Evolutionary conservation across 2,797 vertebrate species (phyloP), one percentile per base, ranked within the genome.

Genomic region (Coilia nasus): DNA sequence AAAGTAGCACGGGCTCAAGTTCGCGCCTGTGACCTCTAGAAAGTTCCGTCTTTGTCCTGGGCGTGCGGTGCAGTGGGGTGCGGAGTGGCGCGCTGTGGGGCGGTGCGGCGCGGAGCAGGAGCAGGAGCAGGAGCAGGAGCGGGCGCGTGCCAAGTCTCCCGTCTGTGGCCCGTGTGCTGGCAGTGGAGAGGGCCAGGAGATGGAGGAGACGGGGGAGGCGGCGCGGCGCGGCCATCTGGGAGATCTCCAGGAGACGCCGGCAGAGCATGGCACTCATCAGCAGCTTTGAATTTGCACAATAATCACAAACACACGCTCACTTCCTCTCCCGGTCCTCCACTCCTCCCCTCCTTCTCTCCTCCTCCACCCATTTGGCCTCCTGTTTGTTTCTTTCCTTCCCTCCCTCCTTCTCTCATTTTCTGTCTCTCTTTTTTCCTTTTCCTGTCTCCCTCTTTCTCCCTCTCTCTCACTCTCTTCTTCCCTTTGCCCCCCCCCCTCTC

Each of bases 201-300:
- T 81, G 82, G 89, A 90, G 90, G 83, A 90, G 94, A 92, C 9
- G 50, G 1, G 50, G 50, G 7, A 1, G 50, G 50, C 2, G 14
- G 7, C 2, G 50, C 92, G 91, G 93, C 86, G 87, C 80, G 92
- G 93, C 95, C 95, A 96, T 95, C 94, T 96, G 95, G 95, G 94
- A 92, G 94, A 93, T 91, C 94, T 94, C 94, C 95, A 93, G 93
- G 93, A 94, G 90, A 95, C 89, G 85, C 89, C 87, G 88, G 89
- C 92, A 94, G 89, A 91, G 87, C 85, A 83, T 85, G 86, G 87
- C 88, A 78, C 90, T 91, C 89, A 87, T 90, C 89, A 90, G 90
- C 71, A 86, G 89, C 88, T 88, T 89, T 89, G 87, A 91, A 90
- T 90, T 89, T 91, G 91, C 90, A 88, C 87, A 85, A 90, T 89